Conservation (phyloP, 2,888 invertebrate species). For the Drosophila nigricruria region DNA sequence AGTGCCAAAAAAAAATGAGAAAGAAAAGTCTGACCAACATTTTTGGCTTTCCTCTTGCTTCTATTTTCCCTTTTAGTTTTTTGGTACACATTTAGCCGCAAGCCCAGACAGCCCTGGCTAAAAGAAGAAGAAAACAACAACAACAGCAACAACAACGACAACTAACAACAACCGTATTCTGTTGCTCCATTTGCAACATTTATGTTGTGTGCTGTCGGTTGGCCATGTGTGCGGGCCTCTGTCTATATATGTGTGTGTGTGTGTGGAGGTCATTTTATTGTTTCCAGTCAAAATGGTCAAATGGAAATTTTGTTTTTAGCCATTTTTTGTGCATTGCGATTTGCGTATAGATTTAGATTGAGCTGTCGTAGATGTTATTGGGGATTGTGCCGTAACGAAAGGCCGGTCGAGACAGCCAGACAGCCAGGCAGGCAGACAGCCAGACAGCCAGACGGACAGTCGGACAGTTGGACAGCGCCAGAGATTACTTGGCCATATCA, state of each 20-base stretch:
- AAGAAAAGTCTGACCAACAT: conserved; percentile 43
- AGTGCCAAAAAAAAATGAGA: conserved; percentile 68
- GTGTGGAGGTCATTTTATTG: conserved; percentile 70
- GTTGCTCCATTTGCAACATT: conserved; percentile 78
- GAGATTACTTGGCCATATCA: conserved; percentile 45
- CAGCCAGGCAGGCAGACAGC: too few relatives aligned
- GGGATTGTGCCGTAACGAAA: conserved; percentile 43
- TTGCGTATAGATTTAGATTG: conserved; percentile 74
- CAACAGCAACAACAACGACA: conserved; percentile 41
- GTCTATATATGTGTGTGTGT: conserved; percentile 18
- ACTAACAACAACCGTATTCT: conserved; percentile 56
- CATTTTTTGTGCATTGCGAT: conserved; percentile 31
- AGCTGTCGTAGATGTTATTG: conserved; percentile 76
- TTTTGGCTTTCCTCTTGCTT: conserved; percentile 40
- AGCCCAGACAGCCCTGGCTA: conserved; percentile 21
- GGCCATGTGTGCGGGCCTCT: not conserved
- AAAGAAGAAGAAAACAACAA: conserved; percentile 22
- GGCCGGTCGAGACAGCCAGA: conserved; percentile 1
- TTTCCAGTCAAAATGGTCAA: conserved; percentile 76
- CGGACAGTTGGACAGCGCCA: conserved; percentile 19
- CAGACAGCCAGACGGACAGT: not conserved
- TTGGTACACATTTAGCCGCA: conserved; percentile 25
- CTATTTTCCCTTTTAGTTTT: conserved; percentile 23
- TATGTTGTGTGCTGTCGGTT: conserved; percentile 51
- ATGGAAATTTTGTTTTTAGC: conserved; percentile 74